Evolutionary conservation across 1,140 invertebrate species (phyloP), one percentile per base, ranked within the genome.

Genomic region (Lordiphosa collinella): DNA sequence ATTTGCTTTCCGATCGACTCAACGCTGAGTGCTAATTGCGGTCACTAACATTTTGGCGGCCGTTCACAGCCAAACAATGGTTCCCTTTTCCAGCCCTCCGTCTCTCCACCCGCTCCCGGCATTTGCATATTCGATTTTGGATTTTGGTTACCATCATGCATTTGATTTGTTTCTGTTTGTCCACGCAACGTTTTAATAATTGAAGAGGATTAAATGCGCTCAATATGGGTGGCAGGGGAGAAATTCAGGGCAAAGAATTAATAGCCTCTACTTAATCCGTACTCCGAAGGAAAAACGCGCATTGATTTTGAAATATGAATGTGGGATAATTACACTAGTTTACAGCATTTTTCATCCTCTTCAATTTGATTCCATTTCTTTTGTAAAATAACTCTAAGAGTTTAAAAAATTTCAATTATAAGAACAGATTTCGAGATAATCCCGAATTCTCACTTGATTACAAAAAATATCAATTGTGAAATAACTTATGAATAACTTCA

Each of bases 31-130:
- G 57, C 58, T 84, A 73, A 82, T 84, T 84, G 64, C 78, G 78
- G 78, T 84, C 78, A 84, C 54, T 69, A 78, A 65, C 79, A 69
- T 84, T 84, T 62, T 78, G 65, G 66, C 58, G 67, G 58, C 55
- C 58, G 53, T 59, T 69, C 64, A 66, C 67, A 46, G 29, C 14
- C 14, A 16, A 32, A 29, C 25, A 29, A 29, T 6, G 7, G 8
- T 29, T 29, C 25, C 25, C 25, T 8, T 29, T 29, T 8, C 25
- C 38, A 65, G 29, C 47, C 50, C 35, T 29, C 8, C 7, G 8
- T 2, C 25, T 29, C 25, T 5, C 25, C 25, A 29, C 25, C 25
- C 6, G 25, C 7, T 29, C 25, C 16, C 9, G 13, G 44, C 34
- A 72, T 78, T 69, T 70, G 47, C 65, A 62, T 67, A 76, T 67